Evolutionary conservation across 2,113 vertebrate genomes (phyloP), one percentile per base, ranked within the genome.

Genomic region (Tupaia chinensis): DNA sequence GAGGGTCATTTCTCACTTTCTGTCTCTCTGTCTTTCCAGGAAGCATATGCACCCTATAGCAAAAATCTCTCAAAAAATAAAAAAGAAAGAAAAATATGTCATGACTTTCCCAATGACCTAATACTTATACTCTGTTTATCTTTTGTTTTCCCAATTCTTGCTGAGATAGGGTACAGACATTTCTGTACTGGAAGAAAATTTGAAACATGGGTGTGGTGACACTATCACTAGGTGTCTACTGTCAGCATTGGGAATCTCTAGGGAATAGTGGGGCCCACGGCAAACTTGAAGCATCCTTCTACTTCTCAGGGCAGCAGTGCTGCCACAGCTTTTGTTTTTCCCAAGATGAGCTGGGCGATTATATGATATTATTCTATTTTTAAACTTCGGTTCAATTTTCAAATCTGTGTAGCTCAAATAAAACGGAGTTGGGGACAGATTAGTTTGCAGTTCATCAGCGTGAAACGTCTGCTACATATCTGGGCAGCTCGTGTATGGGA

Each of bases 371-470:
- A 76, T 87, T 3, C n/a, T 76, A n/a, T 23, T 94, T 86, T 79
- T 61, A 94, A 95, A 90, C 60, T 83, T 87, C 68, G 86, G 66
- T 19, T 87, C n/a, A 60, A 68, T 69, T 60, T 83, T 23, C 29
- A 84, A 78, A 72, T 74, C 44, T 53, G 1, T 34, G 44, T 87
- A 85, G 53, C 34, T 90, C 72, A 96, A 94, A 78, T 95, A 84
- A 87, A 95, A 93, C 22, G n/a, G 34, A 72, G 87, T 32, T 4
- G 2, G 13, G 17, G 25, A 34, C 53, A 82, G 34, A 86, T 11
- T 87, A 44, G 12, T 92, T 94, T 87, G 4, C 1, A 76, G 29
- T 19, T 95, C 29, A 66, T 91, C 27, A 60, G 0, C 56, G 58
- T 91, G 73, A 80, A 88, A 61, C 27, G 32, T 69, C 72, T 78